phyloP scores from a whole-genome alignment of 2,797 vertebrate species.

The Poecilia wingei region DNA sequence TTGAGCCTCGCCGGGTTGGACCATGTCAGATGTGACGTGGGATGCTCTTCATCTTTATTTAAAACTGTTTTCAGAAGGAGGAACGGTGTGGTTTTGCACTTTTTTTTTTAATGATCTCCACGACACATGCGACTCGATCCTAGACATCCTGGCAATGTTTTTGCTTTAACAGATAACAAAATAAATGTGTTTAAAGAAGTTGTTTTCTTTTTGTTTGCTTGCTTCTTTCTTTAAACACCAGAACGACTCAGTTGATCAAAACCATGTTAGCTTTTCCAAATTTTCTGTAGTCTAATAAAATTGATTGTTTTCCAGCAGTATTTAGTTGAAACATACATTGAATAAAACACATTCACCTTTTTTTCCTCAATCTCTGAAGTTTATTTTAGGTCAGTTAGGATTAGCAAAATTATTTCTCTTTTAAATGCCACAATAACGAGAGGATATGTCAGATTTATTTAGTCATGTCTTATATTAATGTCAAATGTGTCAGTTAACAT shows the following conservation, averaged over 20 bases:
- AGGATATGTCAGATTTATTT: no score
- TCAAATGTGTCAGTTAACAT: no score
- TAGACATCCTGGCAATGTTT: slow-evolving; percentile 76
- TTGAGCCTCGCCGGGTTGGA: slow-evolving; percentile 74
- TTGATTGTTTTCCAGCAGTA: background rate
- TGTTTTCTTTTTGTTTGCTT: slow-evolving; percentile 6
- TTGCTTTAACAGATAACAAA: slow-evolving; percentile 80
- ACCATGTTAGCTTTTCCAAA: background rate
- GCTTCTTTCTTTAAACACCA: background rate
- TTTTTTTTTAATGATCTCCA: slow-evolving; percentile 71
- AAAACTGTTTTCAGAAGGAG: slow-evolving; percentile 78
- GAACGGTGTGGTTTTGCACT: slow-evolving; percentile 83
- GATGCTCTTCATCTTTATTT: slow-evolving; percentile 81
- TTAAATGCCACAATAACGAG: no score
- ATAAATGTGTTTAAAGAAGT: slow-evolving; percentile 77
- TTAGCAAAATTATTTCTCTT: no score
- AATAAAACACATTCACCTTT: no score
- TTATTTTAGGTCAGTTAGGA: no score
- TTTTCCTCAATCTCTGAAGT: no score
- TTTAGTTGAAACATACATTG: no score
- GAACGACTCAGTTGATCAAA: background rate
- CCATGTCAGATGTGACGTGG: slow-evolving; percentile 74
- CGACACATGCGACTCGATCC: slow-evolving; percentile 77
- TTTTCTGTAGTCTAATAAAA: slow-evolving; percentile 1
- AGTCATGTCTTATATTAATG: no score